phyloP scores from a whole-genome alignment of 2,797 vertebrate genomes.

The Poecile montanus region DNA sequence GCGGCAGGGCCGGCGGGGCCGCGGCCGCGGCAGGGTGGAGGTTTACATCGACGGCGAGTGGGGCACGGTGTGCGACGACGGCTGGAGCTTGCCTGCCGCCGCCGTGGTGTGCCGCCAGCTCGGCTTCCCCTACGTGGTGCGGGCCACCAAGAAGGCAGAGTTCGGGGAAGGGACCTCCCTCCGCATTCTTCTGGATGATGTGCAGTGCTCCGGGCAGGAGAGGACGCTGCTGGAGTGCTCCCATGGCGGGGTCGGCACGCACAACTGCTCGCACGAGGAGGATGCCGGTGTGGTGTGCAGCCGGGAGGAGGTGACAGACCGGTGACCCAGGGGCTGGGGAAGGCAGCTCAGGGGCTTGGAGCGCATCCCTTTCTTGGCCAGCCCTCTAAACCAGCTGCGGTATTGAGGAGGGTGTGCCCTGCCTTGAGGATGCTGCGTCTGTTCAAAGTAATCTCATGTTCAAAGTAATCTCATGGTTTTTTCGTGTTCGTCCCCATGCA shows the following conservation, averaged over 20 bases:
- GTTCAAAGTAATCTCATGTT: neutral
- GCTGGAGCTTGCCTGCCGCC: constrained; percentile 82
- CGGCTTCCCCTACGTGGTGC: constrained; percentile 80
- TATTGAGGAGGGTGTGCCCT: neutral
- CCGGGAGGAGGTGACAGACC: constrained; percentile 45
- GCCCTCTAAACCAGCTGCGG: neutral
- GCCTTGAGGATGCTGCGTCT: neutral
- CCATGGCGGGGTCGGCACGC: constrained; percentile 80
- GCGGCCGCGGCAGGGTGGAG: constrained; percentile 83
- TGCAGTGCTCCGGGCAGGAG: constrained; percentile 86
- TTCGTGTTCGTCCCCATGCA: neutral
- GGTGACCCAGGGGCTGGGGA: neutral
- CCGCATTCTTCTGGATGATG: constrained; percentile 88
- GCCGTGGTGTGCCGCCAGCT: constrained; percentile 90
- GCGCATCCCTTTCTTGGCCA: fast-evolving
- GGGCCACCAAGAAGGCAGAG: constrained; percentile 86
- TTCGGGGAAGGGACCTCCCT: constrained; percentile 86
- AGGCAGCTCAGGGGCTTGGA: neutral
- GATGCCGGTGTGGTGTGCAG: constrained; percentile 90
- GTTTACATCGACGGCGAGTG: constrained; percentile 82
- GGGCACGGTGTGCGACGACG: constrained; percentile 93
- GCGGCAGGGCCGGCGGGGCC: constrained; percentile 48
- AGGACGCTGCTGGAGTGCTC: constrained; percentile 84
- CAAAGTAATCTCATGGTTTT: neutral
- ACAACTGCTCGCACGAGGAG: constrained; percentile 91